Percentiles rank a stretch among this genome's conserved stretches.
These are phyloP conservation scores for Drosophila kanapiae DNA, from an alignment of 1,140 invertebrate genomes.

Conservation along the genomic window DNA sequence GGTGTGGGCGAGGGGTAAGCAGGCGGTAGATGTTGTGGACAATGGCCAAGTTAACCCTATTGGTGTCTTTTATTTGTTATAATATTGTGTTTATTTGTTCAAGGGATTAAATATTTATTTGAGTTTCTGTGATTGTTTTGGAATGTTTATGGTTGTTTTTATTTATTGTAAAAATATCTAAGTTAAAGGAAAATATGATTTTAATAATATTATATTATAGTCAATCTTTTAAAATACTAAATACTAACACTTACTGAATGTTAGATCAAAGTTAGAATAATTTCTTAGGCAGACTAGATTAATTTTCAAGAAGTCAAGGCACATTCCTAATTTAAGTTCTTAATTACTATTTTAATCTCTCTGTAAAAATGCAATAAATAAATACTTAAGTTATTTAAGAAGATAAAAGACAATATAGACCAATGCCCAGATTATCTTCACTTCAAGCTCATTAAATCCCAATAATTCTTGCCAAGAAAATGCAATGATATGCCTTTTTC, in stretches of 20 bases:
- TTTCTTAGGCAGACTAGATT: background rate
- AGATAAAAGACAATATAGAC: background rate
- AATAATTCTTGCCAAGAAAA: background rate
- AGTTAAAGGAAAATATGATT: background rate
- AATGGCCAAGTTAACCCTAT: constrained; percentile 30
- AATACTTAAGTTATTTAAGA: too few species aligned
- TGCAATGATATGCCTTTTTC: constrained; percentile 8
- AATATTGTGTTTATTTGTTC: background rate
- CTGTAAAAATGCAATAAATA: background rate
- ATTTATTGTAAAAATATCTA: background rate
- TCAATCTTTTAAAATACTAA: too few species aligned
- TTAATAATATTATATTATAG: too few species aligned
- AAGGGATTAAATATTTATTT: background rate
- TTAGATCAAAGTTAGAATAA: too few species aligned
- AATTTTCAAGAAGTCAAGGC: background rate
- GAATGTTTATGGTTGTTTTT: background rate
- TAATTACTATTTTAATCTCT: background rate
- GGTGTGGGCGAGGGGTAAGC: constrained; percentile 10
- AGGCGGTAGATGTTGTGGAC: constrained; percentile 7
- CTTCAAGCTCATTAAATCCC: background rate
- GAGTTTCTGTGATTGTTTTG: background rate
- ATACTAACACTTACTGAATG: too few species aligned
- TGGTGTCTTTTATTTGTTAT: too few species aligned
- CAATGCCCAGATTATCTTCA: background rate
- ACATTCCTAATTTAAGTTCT: background rate